These are phyloP conservation scores for Odocoileus hemionus DNA, from an alignment of 2,113 vertebrate genomes.

Conservation along the genomic window DNA sequence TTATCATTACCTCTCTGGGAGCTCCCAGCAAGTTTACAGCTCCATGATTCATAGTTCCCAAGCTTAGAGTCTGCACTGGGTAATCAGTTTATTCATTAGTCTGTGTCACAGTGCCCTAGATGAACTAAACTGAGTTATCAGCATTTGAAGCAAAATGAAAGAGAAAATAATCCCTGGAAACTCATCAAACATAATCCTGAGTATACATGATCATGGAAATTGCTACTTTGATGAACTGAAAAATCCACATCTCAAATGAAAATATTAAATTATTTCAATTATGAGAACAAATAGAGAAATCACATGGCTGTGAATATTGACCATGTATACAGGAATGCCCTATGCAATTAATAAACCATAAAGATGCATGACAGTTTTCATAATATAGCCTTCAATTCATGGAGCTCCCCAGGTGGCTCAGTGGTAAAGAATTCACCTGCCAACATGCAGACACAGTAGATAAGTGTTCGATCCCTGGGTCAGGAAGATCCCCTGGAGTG, in stretches of 20 bases:
- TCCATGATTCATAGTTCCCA: conserved; percentile 64
- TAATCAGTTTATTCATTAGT: conserved; percentile 59
- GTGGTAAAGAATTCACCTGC: background rate
- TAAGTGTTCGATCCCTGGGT: background rate
- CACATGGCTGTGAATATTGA: background rate
- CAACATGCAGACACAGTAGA: background rate
- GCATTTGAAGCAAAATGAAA: conserved; percentile 33
- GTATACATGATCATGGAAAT: conserved; percentile 21
- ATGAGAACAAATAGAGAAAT: background rate
- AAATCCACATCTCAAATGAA: background rate
- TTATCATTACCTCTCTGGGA: conserved; percentile 68
- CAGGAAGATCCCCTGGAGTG: background rate
- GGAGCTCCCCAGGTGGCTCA: background rate
- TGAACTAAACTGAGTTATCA: conserved; percentile 55
- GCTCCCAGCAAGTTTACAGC: conserved; percentile 68
- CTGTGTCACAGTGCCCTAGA: conserved; percentile 43
- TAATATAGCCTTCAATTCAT: background rate
- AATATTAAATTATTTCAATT: background rate
- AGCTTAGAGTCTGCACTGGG: conserved; percentile 40
- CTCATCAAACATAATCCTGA: background rate
- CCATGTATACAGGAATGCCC: background rate
- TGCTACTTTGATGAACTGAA: conserved; percentile 17
- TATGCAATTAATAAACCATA: background rate
- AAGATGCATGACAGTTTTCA: background rate
- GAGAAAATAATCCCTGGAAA: conserved; percentile 6